Percentiles rank a stretch among this genome's conserved stretches.
Evolutionary conservation across 2,113 vertebrate genomes (phyloP).

Genomic region (Platysternon megacephalum): DNA sequence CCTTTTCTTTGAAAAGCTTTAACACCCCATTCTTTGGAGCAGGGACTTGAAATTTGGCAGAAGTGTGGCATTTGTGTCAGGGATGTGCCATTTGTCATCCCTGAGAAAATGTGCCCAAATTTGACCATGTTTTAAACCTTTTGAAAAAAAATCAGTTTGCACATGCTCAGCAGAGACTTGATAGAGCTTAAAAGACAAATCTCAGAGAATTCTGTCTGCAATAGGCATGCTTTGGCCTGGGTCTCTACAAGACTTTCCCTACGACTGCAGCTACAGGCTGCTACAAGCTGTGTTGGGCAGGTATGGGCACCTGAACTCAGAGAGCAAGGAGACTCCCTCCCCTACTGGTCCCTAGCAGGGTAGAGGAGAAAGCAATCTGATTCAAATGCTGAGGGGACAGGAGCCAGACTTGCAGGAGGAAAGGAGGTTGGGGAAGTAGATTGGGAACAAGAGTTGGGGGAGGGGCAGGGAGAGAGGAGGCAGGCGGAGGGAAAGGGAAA

Average conservation of each 20-base stretch:
- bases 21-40: neutral
- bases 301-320: neutral
- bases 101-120: neutral
- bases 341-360: neutral
- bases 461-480: neutral
- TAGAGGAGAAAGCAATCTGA: neutral
- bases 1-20: neutral
- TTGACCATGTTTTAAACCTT: neutral
- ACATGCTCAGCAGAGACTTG: neutral
- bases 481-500: neutral
- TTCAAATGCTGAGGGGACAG: neutral
- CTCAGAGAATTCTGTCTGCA: neutral
- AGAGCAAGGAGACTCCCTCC: neutral
- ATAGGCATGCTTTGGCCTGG: neutral
- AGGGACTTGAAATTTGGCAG: neutral
- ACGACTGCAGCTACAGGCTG: neutral
- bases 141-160: neutral
- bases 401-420: neutral
- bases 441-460: neutral
- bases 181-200: neutral
- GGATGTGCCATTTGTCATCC: neutral
- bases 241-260: neutral
- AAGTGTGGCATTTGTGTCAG: neutral
- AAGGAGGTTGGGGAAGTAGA: neutral
- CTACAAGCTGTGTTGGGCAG: neutral